phyloP scores from a whole-genome alignment of 1,140 invertebrate species.

The Drosophila nasuta region DNA sequence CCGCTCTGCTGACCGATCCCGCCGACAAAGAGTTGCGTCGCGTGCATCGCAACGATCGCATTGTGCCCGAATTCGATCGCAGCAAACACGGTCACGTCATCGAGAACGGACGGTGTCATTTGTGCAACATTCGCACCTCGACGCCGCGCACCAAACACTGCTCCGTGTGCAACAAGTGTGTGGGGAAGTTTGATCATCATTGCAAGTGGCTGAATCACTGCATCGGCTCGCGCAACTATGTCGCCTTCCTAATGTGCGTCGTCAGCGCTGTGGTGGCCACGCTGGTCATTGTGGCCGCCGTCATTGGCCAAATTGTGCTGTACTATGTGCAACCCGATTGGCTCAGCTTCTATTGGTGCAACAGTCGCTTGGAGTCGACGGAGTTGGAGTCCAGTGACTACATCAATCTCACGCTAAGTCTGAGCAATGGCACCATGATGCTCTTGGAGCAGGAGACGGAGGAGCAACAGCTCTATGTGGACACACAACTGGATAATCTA shows the following conservation, averaged over 20 bases:
- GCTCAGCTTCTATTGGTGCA: constrained; percentile 85
- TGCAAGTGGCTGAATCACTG: constrained; percentile 99
- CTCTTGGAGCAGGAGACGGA: constrained; percentile 49
- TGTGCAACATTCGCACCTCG: constrained; percentile 94
- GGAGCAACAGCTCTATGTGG: constrained; percentile 15
- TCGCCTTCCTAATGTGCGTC: constrained; percentile 93
- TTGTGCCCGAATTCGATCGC: constrained; percentile 94
- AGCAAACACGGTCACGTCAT: constrained; percentile 95
- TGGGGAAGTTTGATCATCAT: constrained; percentile 96
- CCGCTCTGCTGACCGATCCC: constrained; percentile 93
- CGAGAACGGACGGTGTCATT: constrained; percentile 96
- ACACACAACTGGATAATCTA: constrained; percentile 25
- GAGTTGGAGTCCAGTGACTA: constrained; percentile 41
- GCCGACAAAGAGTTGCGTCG: constrained; percentile 90
- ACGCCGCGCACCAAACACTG: constrained; percentile 95
- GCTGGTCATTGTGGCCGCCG: constrained; percentile 89
- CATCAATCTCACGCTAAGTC: constrained; percentile 66
- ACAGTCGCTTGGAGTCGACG: neutral
- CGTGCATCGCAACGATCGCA: constrained; percentile 85
- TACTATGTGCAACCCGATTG: constrained; percentile 87
- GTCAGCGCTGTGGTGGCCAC: constrained; percentile 92
- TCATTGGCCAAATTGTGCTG: constrained; percentile 88
- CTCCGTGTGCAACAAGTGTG: constrained; percentile 98
- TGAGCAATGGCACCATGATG: constrained; percentile 65
- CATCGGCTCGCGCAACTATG: constrained; percentile 96